Base-by-base conservation (phyloP, 2,888 invertebrate species). In the Agrotis exclamationis region DNA sequence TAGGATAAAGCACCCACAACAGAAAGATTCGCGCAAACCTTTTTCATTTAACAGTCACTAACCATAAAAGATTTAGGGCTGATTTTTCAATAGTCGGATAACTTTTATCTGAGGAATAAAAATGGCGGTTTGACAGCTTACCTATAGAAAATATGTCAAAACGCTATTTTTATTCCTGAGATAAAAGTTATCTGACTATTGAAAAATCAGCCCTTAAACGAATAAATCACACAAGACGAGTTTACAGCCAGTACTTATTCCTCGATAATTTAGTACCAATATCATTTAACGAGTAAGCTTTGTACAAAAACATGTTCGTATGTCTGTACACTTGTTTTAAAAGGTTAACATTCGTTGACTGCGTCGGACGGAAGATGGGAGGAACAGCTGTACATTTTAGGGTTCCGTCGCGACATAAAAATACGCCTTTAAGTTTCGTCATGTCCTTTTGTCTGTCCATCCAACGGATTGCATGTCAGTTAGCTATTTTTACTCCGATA, bases 261-360 rank as follows among this genome's bases (percentile, higher is more conserved):
- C 33, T 20, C 14, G 18, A 60, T 56, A 56, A 74, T 53, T 67
- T 47, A 67, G 1, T 13, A 16, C 50, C 39, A 77, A 50, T 70
- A 24, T 56, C 70, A 48, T 60, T 13, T 56, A 74, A 56, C 33
- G 13, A 45, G 39, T 0, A 11, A 1, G 11, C 9, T n/a, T 1
- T 16, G 6, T 56, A 45, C 11, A 6, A 53, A 58, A 58, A 28
- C 7, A 53, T 28, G 54, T 28, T 6, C 7, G 20, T 3, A 18
- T 56, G 13, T 44, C 9, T 60, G 11, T 9, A 62, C 57, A 62
- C 47, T 48, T 22, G 71, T 22, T 22, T 20, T 48, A 6, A 63
- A 77, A 75, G 79, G 48, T 53, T 62, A 53, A 53, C 20, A 44
- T 0, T 53, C 53, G 63, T 47, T 53, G 16, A 16, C 22, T 18